Conservation (phyloP, 2,888 invertebrate species). For the Ophion obscuratus region DNA sequence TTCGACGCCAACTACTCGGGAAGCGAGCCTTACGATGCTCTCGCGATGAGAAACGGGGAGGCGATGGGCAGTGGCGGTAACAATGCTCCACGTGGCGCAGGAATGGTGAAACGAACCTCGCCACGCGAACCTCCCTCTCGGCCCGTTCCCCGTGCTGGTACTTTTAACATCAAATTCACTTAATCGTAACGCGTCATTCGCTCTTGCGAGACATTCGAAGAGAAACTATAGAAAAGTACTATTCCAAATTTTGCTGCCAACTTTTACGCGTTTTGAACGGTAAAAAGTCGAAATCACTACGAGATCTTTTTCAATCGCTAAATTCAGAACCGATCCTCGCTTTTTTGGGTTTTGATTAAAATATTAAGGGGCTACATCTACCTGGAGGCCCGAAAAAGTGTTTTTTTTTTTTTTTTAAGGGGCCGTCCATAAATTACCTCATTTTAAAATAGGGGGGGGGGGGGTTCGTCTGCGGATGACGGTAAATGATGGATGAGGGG, state of each 20-base stretch:
- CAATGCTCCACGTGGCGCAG: constrained; percentile 85
- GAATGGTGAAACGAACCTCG: constrained; percentile 84
- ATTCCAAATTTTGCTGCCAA: not conserved
- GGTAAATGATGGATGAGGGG: too few species aligned
- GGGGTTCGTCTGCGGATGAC: too few species aligned
- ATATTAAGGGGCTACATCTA: not conserved
- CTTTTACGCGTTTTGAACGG: not conserved
- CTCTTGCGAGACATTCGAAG: not conserved
- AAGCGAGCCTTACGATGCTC: constrained; percentile 94
- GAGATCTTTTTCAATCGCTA: not conserved
- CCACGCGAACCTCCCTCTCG: constrained; percentile 85
- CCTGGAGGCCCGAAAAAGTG: too few species aligned
- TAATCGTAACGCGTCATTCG: not conserved
- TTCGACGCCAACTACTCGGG: constrained; percentile 99
- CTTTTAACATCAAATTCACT: constrained; percentile 76
- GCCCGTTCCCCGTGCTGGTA: constrained; percentile 88
- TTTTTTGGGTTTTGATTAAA: not conserved
- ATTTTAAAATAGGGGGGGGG: too few species aligned
- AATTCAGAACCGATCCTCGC: not conserved
- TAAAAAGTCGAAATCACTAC: not conserved
- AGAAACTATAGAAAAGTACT: not conserved
- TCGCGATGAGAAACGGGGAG: constrained; percentile 93
- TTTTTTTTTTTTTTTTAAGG: too few species aligned
- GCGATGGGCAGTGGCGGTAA: constrained; percentile 92
- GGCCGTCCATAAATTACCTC: too few species aligned